Evolutionary conservation across 1,140 invertebrate genomes (phyloP).

Genomic region (Drosophila novamexicana): DNA sequence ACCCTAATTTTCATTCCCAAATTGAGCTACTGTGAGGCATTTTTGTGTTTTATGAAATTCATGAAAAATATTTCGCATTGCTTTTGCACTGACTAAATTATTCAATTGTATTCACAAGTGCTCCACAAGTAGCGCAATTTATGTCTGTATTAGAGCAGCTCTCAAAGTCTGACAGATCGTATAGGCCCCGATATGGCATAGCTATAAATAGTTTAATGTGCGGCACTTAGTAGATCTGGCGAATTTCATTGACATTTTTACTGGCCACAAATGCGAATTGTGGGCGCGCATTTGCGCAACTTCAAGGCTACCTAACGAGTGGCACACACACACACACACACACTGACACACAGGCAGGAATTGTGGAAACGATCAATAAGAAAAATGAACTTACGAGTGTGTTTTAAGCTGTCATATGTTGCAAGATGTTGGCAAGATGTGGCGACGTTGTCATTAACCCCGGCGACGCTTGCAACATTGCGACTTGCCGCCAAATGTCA

Average conservation of each 20-base stretch:
- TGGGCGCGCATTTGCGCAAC: constrained; percentile 23
- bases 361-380: constrained; percentile 30
- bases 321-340: background rate
- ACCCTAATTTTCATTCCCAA: no score
- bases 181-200: background rate
- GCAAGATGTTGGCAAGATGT: constrained; percentile 17
- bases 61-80: no score
- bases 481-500: constrained; percentile 51
- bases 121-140: constrained; percentile 42
- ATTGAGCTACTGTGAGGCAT: no score
- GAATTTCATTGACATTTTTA: constrained; percentile 39
- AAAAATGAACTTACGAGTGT: constrained; percentile 27
- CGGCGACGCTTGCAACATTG: constrained; percentile 29
- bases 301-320: constrained; percentile 28
- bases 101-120: constrained; percentile 19
- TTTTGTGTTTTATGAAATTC: no score
- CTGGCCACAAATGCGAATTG: constrained; percentile 30
- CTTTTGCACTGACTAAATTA: background rate
- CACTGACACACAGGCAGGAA: background rate
- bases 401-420: constrained; percentile 38
- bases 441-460: constrained; percentile 51
- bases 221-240: constrained; percentile 13
- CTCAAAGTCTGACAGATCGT: constrained; percentile 16
- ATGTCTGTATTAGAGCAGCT: constrained; percentile 40
- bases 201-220: constrained; percentile 34